A percentile compares a stretch with the other conserved stretches of the same genome.
Conservation (phyloP, 2,797 vertebrate species). For the Argentina silus region DNA sequence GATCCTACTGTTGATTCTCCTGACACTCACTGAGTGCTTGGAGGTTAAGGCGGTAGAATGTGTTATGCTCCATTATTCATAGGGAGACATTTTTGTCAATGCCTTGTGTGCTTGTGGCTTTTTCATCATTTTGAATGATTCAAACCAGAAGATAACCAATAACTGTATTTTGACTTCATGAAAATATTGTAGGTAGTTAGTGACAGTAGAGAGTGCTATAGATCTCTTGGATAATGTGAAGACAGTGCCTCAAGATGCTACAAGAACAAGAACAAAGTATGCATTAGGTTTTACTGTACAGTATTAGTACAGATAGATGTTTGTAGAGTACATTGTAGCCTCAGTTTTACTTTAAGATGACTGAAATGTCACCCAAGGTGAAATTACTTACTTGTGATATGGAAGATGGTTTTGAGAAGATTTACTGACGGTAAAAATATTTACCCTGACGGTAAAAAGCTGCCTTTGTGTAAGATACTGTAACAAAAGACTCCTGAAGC, state of each 20-base stretch:
- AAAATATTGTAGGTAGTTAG: conserved; percentile 16
- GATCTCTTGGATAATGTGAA: not conserved
- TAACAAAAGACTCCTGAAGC: conserved; percentile 28
- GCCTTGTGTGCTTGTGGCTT: conserved; percentile 3
- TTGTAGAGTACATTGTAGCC: not conserved
- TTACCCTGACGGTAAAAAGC: conserved; percentile 28
- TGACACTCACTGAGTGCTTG: not conserved
- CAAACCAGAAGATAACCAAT: conserved; percentile 14
- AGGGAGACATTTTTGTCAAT: not conserved
- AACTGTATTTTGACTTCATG: not conserved
- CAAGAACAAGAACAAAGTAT: conserved; percentile 9
- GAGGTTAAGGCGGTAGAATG: conserved; percentile 5
- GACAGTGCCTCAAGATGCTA: not conserved
- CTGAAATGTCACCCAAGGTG: conserved; percentile 39
- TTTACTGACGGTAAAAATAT: too few species aligned
- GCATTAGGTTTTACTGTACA: not conserved
- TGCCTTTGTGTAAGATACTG: conserved; percentile 33
- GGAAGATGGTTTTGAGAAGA: conserved; percentile 31
- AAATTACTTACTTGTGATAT: conserved; percentile 46
- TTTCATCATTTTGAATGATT: conserved; percentile 26
- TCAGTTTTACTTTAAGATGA: conserved; percentile 41
- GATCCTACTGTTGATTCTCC: not conserved
- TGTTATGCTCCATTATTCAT: not conserved
- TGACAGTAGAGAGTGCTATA: not conserved
- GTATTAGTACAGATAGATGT: not conserved